phyloP scores from a whole-genome alignment of 2,113 vertebrate species.

The Glareola pratincola region DNA sequence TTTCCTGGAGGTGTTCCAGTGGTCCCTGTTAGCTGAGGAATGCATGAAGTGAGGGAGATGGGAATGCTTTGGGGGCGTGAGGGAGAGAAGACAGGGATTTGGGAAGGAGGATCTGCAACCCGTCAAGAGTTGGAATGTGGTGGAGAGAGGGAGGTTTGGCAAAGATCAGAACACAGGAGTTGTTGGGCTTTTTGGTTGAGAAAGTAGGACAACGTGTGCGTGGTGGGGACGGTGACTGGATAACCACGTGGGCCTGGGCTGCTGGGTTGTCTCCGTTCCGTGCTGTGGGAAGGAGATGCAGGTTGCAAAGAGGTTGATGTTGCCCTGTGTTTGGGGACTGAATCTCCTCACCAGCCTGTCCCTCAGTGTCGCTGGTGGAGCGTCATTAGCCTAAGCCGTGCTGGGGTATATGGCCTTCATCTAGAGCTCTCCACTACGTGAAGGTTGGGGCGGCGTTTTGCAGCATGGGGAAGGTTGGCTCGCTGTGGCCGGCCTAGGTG shows the following conservation, averaged over 20 bases:
- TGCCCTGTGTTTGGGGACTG: background rate
- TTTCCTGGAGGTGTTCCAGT: background rate
- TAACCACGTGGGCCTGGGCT: background rate
- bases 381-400: background rate
- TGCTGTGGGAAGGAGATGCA: background rate
- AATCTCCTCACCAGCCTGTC: background rate
- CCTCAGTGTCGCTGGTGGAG: no score
- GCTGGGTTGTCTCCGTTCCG: background rate
- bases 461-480: background rate
- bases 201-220: background rate
- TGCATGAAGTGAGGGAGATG: background rate
- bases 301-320: background rate
- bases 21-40: background rate
- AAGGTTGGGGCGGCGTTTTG: background rate
- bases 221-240: background rate
- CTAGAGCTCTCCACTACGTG: fast-evolving
- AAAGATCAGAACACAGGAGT: fast-evolving
- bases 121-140: background rate
- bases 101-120: background rate
- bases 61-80: background rate
- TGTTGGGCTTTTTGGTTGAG: background rate
- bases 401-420: fast-evolving
- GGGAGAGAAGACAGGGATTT: background rate
- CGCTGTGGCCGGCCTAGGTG: background rate
- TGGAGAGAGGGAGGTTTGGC: background rate